Conservation (phyloP, 2,888 invertebrate species). For the Netelia melanura region DNA sequence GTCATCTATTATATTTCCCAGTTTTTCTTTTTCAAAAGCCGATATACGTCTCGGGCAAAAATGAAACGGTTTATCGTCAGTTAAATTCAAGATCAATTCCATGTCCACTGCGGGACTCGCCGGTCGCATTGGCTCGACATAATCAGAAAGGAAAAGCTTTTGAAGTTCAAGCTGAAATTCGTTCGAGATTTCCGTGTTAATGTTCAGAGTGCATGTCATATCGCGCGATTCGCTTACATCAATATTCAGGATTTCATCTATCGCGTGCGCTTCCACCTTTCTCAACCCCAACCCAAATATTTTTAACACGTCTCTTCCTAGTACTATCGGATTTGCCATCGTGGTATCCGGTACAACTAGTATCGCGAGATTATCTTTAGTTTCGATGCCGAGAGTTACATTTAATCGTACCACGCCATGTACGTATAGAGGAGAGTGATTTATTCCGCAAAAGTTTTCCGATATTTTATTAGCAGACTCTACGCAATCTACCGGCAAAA, state of each 20-base stretch:
- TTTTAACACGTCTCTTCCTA: constrained; percentile 54
- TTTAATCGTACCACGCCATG: constrained; percentile 41
- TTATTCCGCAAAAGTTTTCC: constrained; percentile 47
- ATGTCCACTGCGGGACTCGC: constrained; percentile 55
- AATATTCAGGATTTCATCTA: constrained; percentile 49
- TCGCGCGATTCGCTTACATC: constrained; percentile 28
- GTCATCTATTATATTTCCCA: constrained; percentile 49
- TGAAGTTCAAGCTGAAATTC: constrained; percentile 21
- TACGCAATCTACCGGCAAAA: constrained; percentile 41
- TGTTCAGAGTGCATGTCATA: constrained; percentile 29
- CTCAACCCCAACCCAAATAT: constrained; percentile 44
- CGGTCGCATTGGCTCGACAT: constrained; percentile 44
- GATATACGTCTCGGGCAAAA: constrained; percentile 60
- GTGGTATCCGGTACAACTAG: constrained; percentile 59
- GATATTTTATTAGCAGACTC: constrained; percentile 15
- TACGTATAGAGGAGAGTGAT: constrained; percentile 40
- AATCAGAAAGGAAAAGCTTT: constrained; percentile 47
- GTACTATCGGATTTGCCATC: constrained; percentile 50
- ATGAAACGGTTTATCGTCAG: constrained; percentile 53
- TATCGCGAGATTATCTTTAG: constrained; percentile 24
- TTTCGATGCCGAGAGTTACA: constrained; percentile 40
- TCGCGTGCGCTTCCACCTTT: constrained; percentile 27
- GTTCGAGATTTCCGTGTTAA: constrained; percentile 37
- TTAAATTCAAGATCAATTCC: constrained; percentile 51
- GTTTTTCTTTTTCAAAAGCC: constrained; percentile 53